Base-by-base conservation (phyloP, 2,797 vertebrate species). In the Varecia variegata region DNA sequence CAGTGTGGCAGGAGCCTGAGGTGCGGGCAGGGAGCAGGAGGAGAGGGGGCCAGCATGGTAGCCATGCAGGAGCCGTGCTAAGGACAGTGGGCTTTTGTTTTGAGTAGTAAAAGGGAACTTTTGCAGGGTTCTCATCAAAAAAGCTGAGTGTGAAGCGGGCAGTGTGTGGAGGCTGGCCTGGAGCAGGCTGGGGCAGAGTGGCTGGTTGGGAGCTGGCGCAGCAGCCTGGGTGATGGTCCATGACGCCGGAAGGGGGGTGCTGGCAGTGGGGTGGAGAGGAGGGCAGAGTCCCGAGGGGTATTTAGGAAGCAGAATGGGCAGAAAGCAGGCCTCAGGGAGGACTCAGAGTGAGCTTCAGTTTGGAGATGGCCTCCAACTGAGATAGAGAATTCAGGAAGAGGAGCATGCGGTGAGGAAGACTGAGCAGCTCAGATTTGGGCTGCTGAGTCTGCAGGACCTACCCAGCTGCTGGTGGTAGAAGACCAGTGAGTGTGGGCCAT, bases 1-100 rank as follows among this genome's bases (percentile, higher is more conserved):
- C 54, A 2, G 0, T 1, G 9, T 20, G 56, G 50, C 18, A 0
- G 0, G 68, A 82, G 43, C 10, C 20, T 0, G 58, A 43, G 9
- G 23, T 14, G 1, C 58, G 17, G 21, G 30, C 1, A 2, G 11
- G 35, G 45, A 60, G 20, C 15, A 77, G 60, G 25, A 58, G 58
- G n/a, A 54, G 35, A 40, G 5, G 68, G 65, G 81, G 90, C 47
- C 50, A 52, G 0, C 2, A 3, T 32, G 30, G 47, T 9, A 21
- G 0, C 56, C 50, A 47, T 2, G 7, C 38, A 47, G 3, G 43
- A 8, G 1, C 20, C 2, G 1, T 40, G 25, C 12, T 40, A 32
- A 87, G 67, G 20, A 25, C 2, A 7, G 9, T 6, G 23, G n/a
- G 35, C 30, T 25, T 67, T 14, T 43, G 5, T 25, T 73, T 15